Conservation (phyloP, 1,140 invertebrate genomes). For the Arion vulgaris region DNA sequence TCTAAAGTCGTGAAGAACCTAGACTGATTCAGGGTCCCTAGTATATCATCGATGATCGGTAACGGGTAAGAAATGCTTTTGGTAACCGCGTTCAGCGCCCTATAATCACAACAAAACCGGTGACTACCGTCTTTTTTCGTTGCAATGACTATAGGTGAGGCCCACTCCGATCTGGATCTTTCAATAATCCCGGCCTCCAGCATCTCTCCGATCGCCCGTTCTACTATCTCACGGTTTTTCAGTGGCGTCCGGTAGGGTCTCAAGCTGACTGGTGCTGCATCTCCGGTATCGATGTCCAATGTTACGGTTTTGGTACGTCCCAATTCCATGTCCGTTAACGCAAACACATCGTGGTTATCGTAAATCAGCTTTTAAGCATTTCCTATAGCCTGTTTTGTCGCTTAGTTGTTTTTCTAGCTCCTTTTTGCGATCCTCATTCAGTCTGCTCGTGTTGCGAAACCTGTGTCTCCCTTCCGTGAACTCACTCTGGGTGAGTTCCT, state of each 20-base stretch:
- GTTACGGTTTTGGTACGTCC: background rate
- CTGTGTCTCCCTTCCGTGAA: no score
- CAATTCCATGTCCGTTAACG: background rate
- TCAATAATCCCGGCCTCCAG: constrained; percentile 39
- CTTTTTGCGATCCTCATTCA: no score
- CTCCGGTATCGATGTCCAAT: background rate
- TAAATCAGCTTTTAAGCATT: no score
- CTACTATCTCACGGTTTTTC: background rate
- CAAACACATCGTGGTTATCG: background rate
- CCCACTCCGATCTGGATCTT: constrained; percentile 45
- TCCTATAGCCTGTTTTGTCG: no score
- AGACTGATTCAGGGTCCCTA: no score
- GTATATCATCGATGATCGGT: no score
- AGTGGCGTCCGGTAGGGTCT: background rate
- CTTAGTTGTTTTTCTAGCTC: no score
- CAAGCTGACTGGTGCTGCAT: background rate
- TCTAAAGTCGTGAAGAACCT: constrained; percentile 55
- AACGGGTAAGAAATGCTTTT: constrained; percentile 57
- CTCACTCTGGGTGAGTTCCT: no score
- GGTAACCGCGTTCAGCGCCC: constrained; percentile 32
- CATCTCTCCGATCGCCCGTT: constrained; percentile 35
- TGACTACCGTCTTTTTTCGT: constrained; percentile 52
- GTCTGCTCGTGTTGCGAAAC: no score
- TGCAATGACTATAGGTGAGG: constrained; percentile 58
- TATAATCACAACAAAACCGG: constrained; percentile 58